Base-by-base conservation (phyloP, 2,888 invertebrate genomes). In the Pristionchus mayeri region DNA sequence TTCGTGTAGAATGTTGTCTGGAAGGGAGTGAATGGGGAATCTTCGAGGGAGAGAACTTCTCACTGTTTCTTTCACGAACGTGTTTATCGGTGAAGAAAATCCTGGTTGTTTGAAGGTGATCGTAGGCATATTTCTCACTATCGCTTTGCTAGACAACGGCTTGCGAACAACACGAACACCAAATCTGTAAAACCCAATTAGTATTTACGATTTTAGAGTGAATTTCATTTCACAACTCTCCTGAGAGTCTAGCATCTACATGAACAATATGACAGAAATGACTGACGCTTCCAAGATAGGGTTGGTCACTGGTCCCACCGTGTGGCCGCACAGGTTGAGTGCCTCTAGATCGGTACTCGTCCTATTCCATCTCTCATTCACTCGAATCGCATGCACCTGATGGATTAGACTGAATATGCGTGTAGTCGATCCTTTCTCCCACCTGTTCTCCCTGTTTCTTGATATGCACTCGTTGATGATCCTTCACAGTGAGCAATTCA, bases 101-200 rank as follows among this genome's bases (percentile, higher is more conserved):
- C 24, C 27, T 24, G n/a, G 54, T 4, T 57, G 24, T 2, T 57
- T 57, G 24, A 57, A 24, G 4, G 54, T 24, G 18, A 63, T 18
- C 18, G 13, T 18, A 34, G 63, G 34, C 63, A 63, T 63, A 2
- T 18, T 63, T 18, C 63, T 63, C 3, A 21, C 34, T 3, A 71
- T 44, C 3, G 71, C 71, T 2, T n/a, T 71, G 3, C 40, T 71
- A 24, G 9, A 9, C 57, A 80, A 18, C 4, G 80, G 80, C 6
- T 30, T 24, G 3, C 54, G 30, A 18, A 3, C 18, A 3, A 79
- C 21, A 34, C 21, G 52, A 34, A 79, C 21, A n/a, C 79, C 79
- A 24, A 79, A 79, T 13, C 79, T 79, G 54, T 30, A 79, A 79
- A n/a, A n/a, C n/a, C n/a, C n/a, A n/a, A n/a, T n/a, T n/a, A n/a